Percentiles rank a stretch among this genome's conserved stretches.
Conservation (phyloP, 64 coral and sea anemone species). For the Montipora foliosa region DNA sequence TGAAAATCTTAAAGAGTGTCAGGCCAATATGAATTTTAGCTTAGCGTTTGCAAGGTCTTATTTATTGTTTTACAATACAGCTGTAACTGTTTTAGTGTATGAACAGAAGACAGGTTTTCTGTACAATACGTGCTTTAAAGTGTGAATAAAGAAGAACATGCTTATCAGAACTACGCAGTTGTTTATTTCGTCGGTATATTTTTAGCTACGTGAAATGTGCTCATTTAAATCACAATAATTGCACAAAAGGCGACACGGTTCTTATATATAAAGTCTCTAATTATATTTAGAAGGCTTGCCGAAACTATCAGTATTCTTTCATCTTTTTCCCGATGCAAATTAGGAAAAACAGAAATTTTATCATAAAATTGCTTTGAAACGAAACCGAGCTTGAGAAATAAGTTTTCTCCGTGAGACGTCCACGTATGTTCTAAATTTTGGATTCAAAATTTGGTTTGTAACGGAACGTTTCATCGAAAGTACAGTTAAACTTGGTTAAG, state of each 20-base stretch:
- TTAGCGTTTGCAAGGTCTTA: constrained; percentile 13
- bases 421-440: too few species aligned
- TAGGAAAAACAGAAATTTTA: neutral
- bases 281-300: constrained; percentile 33
- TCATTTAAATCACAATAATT: constrained; percentile 20
- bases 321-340: neutral
- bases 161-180: neutral
- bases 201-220: neutral
- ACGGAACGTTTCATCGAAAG: neutral
- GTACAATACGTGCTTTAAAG: constrained; percentile 35
- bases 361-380: neutral
- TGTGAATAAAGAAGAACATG: constrained; percentile 30
- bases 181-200: neutral
- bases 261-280: constrained; percentile 14
- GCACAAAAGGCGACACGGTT: constrained; percentile 8
- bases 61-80: constrained; percentile 16
- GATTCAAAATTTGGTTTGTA: too few species aligned
- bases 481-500: too few species aligned
- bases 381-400: neutral
- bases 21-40: neutral
- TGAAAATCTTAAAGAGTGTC: neutral
- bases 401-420: neutral
- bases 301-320: constrained; percentile 15
- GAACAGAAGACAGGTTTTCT: neutral
- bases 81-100: neutral